Percentiles rank a stretch among this genome's conserved stretches.
Evolutionary conservation across 2,113 vertebrate species (phyloP).

Genomic region (cattle (Bos taurus)): DNA sequence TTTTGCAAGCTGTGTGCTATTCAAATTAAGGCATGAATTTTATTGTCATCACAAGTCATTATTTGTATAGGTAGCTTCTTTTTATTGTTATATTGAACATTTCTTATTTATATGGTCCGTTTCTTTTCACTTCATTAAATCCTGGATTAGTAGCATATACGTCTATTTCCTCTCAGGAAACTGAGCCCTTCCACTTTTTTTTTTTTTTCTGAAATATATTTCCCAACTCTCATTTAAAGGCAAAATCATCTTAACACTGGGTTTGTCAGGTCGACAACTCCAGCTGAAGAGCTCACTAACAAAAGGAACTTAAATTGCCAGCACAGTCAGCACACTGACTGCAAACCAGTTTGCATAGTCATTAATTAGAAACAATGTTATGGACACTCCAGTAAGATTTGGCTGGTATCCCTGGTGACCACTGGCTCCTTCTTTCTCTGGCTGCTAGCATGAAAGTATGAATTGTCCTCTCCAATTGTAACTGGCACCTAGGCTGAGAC

Average conservation of each 20-base stretch:
- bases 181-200: not conserved
- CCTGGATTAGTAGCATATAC: not conserved
- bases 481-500: not conserved
- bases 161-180: not conserved
- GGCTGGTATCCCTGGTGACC: not conserved
- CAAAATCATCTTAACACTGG: not conserved
- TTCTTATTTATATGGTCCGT: slow-evolving; percentile 21
- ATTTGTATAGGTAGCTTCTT: slow-evolving; percentile 44
- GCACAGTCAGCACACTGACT: not conserved
- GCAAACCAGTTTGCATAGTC: not conserved
- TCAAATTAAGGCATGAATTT: slow-evolving; percentile 39
- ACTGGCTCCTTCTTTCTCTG: not conserved
- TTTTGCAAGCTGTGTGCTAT: slow-evolving; percentile 18
- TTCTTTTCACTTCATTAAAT: slow-evolving; percentile 32
- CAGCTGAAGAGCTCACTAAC: not conserved
- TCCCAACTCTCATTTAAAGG: not conserved
- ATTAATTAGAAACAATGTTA: not conserved
- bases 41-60: not conserved
- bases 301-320: not conserved
- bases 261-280: not conserved
- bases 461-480: not conserved
- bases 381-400: not conserved
- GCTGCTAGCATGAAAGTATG: not conserved
- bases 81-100: not conserved
- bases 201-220: not conserved